Base-by-base conservation (phyloP, 2,888 invertebrate species). In the Lapara coniferarum region DNA sequence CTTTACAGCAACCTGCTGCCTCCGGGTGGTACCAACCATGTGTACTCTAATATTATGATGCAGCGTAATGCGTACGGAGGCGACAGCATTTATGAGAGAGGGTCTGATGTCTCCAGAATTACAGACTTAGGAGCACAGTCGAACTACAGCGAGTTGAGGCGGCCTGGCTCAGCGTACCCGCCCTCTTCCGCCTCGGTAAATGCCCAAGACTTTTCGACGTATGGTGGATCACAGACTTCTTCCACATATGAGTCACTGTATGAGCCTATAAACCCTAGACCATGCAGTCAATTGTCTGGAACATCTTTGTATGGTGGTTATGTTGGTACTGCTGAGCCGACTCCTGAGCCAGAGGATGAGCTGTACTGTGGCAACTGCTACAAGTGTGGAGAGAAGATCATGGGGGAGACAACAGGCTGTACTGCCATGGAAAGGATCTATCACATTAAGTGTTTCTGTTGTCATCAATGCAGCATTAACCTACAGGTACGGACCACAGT, bases 381-480 rank as follows among this genome's bases (percentile, higher is more conserved):
- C 66, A 97, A 97, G 80, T 99, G 99, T 90, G 97, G 97, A 0
- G 97, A 97, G 80, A 97, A 97, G 86, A 98, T 99, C 68, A 96
- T 98, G 83, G 98, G 98, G 0, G 99, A 99, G 90, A 98, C 97
- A 37, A 98, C 97, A 51, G 99, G 99, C 0, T 99, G 99, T 83
- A 98, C 99, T 0, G 99, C 99, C 0, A 98, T 99, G 98, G 98
- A 98, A 81, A 97, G 98, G 88, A 96, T 99, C 70, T 99, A 98
- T 89, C 99, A 99, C 84, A 98, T 98, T 71, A 95, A 96, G 73
- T 99, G 99, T 84, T 99, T 99, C 89, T 97, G 97, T 67, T 99
- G 99, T 88, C 96, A 96, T 70, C 96, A 97, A 73, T 99, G 99
- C 90, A 97, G 96, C 74, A 96, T 97, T 63, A 97, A 97, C 76